phyloP scores from a whole-genome alignment of 53 echinoderm and acorn worm genomes.

The Echinometra lucunter region DNA sequence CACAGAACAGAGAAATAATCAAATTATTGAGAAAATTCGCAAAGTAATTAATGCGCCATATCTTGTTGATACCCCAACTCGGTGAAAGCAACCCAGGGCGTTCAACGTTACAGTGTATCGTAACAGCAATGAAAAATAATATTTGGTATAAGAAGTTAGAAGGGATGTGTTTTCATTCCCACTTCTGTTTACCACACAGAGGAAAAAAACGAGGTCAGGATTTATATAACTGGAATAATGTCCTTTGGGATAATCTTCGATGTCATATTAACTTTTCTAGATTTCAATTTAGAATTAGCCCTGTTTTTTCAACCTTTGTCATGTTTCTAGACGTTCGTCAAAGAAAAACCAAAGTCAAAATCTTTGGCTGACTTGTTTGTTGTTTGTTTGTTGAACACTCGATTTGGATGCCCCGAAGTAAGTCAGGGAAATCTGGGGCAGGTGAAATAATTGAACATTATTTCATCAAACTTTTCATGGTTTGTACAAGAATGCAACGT shows the following conservation, averaged over 20 bases:
- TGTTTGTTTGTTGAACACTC: background rate
- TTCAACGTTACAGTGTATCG: background rate
- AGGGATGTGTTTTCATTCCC: background rate
- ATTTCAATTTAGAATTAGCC: background rate
- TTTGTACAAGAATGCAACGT: background rate
- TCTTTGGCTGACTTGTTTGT: background rate
- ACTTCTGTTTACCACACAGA: background rate
- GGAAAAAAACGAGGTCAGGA: background rate
- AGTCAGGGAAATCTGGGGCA: background rate
- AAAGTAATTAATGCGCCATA: constrained; percentile 46
- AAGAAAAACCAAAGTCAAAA: background rate
- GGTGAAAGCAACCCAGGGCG: background rate
- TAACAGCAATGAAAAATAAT: background rate
- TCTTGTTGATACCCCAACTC: background rate
- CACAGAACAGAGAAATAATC: constrained; percentile 32
- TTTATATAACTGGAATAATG: constrained; percentile 14
- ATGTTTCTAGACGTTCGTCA: background rate
- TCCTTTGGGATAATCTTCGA: background rate
- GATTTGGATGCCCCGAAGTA: background rate
- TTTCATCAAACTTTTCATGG: too few relatives aligned
- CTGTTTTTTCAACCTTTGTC: too few relatives aligned
- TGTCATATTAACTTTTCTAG: background rate
- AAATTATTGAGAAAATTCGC: constrained; percentile 40
- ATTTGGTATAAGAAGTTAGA: background rate
- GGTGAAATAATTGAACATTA: background rate